These are phyloP conservation scores for Apamea epomidion DNA, from an alignment of 2,888 invertebrate species.

Conservation along the genomic window DNA sequence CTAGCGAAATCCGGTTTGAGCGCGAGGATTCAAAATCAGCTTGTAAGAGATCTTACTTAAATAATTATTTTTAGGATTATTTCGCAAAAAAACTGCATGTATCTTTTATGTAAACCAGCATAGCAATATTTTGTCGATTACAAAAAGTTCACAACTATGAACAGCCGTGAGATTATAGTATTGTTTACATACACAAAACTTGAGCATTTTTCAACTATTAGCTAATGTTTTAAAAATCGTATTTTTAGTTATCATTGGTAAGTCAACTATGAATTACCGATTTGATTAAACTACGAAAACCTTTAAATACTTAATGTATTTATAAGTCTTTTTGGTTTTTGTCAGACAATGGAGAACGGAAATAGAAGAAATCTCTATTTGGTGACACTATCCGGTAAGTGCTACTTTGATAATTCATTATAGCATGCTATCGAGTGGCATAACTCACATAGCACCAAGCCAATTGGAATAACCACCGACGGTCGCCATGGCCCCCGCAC, in stretches of 20 bases:
- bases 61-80: slow-evolving; percentile 4
- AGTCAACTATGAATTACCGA: neutral
- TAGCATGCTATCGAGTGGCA: neutral
- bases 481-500: too few relatives aligned
- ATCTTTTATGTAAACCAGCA: neutral
- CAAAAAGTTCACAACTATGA: neutral
- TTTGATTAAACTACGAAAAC: neutral
- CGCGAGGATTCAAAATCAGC: slow-evolving; percentile 28
- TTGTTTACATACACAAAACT: too few relatives aligned
- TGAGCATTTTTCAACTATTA: neutral
- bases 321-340: slow-evolving; percentile 3
- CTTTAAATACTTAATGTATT: neutral
- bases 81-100: neutral
- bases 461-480: neutral
- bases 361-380: slow-evolving; percentile 79
- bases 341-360: slow-evolving; percentile 67
- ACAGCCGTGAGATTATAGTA: too few relatives aligned
- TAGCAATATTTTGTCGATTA: neutral
- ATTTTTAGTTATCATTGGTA: neutral
- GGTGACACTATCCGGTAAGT: slow-evolving; percentile 80
- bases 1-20: neutral
- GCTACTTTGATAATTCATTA: neutral
- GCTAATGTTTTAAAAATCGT: neutral
- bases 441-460: neutral
- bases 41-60: neutral